Evolutionary conservation across 2,797 vertebrate genomes (phyloP).

Genomic region (Catamblyrhynchus diadema): DNA sequence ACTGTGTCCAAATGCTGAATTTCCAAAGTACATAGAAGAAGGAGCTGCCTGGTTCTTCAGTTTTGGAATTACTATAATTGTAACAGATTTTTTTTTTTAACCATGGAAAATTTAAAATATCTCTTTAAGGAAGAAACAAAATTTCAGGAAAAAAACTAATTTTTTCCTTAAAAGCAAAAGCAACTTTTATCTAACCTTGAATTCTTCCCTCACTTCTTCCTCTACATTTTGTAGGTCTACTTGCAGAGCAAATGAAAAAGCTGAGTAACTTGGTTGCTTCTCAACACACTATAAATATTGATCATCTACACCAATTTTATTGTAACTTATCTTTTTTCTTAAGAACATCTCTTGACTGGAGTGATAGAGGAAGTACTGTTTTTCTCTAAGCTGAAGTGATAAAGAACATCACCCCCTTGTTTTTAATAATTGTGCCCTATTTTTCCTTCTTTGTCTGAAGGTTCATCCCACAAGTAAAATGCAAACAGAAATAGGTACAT

Average conservation of each 20-base stretch:
- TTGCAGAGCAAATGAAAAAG: background rate
- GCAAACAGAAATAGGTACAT: background rate
- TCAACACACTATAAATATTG: background rate
- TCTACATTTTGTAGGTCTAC: background rate
- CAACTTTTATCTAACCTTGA: background rate
- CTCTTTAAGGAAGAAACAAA: background rate
- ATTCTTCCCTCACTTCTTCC: background rate
- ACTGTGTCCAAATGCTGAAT: background rate
- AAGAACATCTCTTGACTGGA: background rate
- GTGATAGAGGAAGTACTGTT: background rate
- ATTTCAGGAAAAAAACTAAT: background rate
- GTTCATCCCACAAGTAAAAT: background rate
- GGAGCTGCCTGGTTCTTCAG: background rate
- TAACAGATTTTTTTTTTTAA: background rate
- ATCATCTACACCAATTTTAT: background rate
- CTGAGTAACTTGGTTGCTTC: background rate
- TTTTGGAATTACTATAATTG: background rate
- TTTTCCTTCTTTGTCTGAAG: background rate
- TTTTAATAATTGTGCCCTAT: background rate
- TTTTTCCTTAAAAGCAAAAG: background rate
- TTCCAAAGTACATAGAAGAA: background rate
- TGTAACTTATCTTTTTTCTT: background rate
- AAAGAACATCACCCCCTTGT: background rate
- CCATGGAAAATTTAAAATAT: background rate
- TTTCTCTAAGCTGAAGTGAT: background rate